Evolutionary conservation across 2,888 invertebrate genomes (phyloP).

Genomic region (Himalopsyche kuldschensis): DNA sequence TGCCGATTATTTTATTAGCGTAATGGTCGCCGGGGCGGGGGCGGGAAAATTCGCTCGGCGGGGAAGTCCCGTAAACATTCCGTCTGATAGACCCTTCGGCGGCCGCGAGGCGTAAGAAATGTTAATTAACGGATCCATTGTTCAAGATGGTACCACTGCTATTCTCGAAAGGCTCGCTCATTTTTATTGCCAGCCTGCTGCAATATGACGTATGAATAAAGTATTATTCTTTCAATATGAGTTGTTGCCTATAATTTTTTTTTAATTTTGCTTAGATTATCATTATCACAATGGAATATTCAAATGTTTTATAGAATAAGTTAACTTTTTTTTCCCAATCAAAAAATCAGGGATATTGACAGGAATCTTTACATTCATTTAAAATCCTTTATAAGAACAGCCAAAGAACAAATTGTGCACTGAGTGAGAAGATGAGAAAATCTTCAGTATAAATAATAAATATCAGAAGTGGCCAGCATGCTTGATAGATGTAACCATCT

Average conservation of each 20-base stretch:
- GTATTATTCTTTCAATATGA: conserved; percentile 6
- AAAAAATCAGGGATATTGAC: too few species aligned
- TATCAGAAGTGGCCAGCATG: too few species aligned
- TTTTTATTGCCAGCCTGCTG: not conserved
- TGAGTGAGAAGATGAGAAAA: too few species aligned
- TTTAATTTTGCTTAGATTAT: too few species aligned
- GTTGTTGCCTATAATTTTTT: not conserved
- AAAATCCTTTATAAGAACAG: too few species aligned
- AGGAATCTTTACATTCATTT: too few species aligned
- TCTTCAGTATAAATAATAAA: too few species aligned
- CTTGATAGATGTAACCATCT: too few species aligned
- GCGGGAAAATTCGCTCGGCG: conserved; percentile 44
- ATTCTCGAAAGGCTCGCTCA: not conserved
- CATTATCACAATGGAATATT: too few species aligned
- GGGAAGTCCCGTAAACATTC: conserved; percentile 42
- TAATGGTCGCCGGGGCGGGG: conserved; percentile 9
- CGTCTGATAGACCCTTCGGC: conserved; percentile 63
- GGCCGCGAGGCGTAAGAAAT: conserved; percentile 69
- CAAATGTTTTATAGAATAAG: too few species aligned
- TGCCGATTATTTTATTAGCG: conserved; percentile 40
- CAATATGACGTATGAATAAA: conserved; percentile 23
- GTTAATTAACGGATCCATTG: conserved; percentile 79
- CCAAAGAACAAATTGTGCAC: too few species aligned
- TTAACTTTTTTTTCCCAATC: too few species aligned
- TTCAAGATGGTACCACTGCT: conserved; percentile 62